Evolutionary conservation across 2,888 invertebrate genomes (phyloP), one percentile per base, ranked within the genome.

Genomic region (Ephialtes manifestator): DNA sequence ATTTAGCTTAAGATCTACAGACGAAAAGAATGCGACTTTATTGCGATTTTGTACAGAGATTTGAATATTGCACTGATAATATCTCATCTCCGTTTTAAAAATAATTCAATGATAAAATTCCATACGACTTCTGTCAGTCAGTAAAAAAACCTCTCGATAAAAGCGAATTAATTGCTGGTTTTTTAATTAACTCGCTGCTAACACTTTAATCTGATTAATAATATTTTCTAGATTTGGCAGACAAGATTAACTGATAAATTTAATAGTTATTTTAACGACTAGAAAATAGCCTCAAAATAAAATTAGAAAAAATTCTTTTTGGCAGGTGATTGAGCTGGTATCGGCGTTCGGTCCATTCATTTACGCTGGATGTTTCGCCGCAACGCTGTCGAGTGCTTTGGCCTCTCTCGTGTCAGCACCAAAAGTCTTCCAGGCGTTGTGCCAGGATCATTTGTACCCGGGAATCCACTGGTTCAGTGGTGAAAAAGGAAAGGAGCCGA

Each of bases 361-460:
- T 89, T 98, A 98, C 93, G 99, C 98, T 39, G 99, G 99, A 0
- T 99, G 99, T 92, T 99, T 99, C 94, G 99, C 99, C 0, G 99
- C 99, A 0, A 99, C 99, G 0, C 94, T 99, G 18, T 99, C 99
- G 0, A 99, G 99, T 0, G 99, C 99, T 0, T 95, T 99, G 74
- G 99, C 99, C 0, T 98, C 98, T 87, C 95, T 99, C 72, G 99
- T 99, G 0, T 98, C 99, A 0, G 99, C 99, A 0, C 99, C 99
- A 0, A 98, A 98, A 95, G 97, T 98, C 0, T 98, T 98, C 91
- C 98, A 98, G 96, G 99, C 99, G 4, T 95, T 99, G 4, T 99
- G 99, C 92, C 97, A 98, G 92, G 99, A 99, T 94, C 97, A 98
- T 92, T 94, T 99, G 75, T 99, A 99, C 94, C 99, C 99, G 0